Percentiles rank a stretch among this genome's conserved stretches.
Conservation (phyloP, 2,113 vertebrate species). For the Capreolus pygargus region DNA sequence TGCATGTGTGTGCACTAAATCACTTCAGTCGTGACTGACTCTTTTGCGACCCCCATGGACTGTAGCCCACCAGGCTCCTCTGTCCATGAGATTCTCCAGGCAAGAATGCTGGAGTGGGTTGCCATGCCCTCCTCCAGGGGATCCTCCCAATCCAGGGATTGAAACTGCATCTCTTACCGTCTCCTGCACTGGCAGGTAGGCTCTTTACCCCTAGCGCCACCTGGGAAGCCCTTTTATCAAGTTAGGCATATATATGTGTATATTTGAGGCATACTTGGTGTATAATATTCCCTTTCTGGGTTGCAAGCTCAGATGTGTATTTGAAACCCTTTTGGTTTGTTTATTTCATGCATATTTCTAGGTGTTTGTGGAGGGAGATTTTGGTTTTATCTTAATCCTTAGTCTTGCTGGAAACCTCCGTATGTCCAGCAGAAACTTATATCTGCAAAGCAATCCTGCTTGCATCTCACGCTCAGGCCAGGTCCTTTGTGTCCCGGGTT, state of each 20-base stretch:
- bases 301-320: background rate
- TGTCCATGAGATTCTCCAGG: background rate
- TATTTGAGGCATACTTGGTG: background rate
- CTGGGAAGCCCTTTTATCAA: background rate
- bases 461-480: background rate
- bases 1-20: background rate
- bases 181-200: background rate
- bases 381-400: background rate
- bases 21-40: background rate
- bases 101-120: background rate
- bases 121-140: background rate
- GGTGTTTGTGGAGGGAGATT: background rate
- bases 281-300: background rate
- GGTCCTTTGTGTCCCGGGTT: too few species aligned
- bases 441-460: background rate
- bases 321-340: background rate
- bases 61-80: background rate
- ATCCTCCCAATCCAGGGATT: background rate
- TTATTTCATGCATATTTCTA: background rate
- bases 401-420: background rate
- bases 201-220: background rate
- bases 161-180: rapidly evolving
- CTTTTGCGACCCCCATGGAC: background rate
- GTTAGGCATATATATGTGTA: background rate
- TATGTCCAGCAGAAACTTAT: background rate